Evolutionary conservation across 2,797 vertebrate genomes (phyloP), one percentile per base, ranked within the genome.

Genomic region (Helarctos malayanus): DNA sequence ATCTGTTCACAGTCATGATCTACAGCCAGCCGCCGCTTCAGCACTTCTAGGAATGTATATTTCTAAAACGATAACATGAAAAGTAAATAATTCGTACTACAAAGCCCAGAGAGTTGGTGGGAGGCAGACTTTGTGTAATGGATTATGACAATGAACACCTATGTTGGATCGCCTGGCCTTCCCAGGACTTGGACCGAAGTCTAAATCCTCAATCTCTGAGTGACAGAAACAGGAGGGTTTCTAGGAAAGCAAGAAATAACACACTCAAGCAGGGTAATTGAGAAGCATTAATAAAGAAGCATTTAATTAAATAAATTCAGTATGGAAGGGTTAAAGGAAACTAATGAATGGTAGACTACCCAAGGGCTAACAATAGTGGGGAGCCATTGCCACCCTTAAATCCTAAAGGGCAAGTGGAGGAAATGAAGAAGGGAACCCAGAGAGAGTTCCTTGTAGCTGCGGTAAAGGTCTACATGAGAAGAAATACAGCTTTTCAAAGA

Each of bases 11-110:
- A 75, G 21, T 38, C 84, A 69, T 63, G 18, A n/a, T 61, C 56
- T 57, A 29, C 19, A 93, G 25, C 52, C 45, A 89, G 69, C 13
- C 41, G 59, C 56, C 57, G 32, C 21, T 89, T 93, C 29, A 61
- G 84, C 56, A 52, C 82, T 91, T 87, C 12, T 49, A 94, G 71
- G 95, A 89, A 84, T 86, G 56, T 52, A 59, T 87, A 57, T 79
- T 81, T 56, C 47, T 71, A 68, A 65, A 80, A 63, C 2, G 68
- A 73, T 57, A 83, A 41, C 7, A 29, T 23, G 45, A 85, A 56
- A 83, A 75, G 35, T 89, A 59, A 71, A 65, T 65, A 83, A 76
- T 73, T 82, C 57, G 25, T 85, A 54, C 14, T 49, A 29, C 15
- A 9, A 52, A 80, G 8, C 29, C 38, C 41, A 80, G 25, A n/a